Conservation (phyloP, 2,888 invertebrate genomes). For the Thymelicus lineola region DNA sequence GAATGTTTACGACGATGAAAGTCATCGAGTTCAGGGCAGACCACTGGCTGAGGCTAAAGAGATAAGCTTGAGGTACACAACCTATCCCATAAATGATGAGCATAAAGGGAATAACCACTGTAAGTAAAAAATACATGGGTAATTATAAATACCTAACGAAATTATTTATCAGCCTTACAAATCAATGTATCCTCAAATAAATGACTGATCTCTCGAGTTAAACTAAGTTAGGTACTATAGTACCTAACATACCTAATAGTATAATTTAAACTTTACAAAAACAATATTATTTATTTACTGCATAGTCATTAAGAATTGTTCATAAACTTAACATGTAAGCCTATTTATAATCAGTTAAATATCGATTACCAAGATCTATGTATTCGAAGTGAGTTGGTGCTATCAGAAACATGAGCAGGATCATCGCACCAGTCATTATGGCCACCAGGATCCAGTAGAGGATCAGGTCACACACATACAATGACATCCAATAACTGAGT, state of each 20-base stretch:
- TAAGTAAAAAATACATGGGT: conserved; percentile 41
- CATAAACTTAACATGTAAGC: too few species aligned
- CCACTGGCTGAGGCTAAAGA: conserved; percentile 69
- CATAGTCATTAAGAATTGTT: too few species aligned
- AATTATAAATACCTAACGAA: too few species aligned
- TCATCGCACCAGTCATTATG: conserved; percentile 57
- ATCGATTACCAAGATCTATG: conserved; percentile 61
- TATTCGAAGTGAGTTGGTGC: conserved; percentile 54
- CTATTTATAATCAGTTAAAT: too few species aligned
- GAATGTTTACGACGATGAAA: conserved; percentile 65
- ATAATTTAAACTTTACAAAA: too few species aligned
- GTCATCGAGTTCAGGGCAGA: conserved; percentile 67
- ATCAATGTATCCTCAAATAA: too few species aligned
- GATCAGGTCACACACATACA: conserved; percentile 66
- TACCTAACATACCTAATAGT: too few species aligned
- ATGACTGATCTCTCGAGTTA: too few species aligned
- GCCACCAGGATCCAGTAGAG: conserved; percentile 62
- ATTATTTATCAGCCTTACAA: not conserved
- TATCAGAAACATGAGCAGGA: conserved; percentile 53
- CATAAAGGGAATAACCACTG: conserved; percentile 64
- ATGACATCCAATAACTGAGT: conserved; percentile 63
- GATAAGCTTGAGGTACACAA: conserved; percentile 73
- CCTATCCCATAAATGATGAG: conserved; percentile 65
- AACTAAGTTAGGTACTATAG: too few species aligned
- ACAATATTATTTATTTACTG: too few species aligned